Evolutionary conservation across 2,888 invertebrate genomes (phyloP).

Genomic region (Gymnosoma rotundatum): DNA sequence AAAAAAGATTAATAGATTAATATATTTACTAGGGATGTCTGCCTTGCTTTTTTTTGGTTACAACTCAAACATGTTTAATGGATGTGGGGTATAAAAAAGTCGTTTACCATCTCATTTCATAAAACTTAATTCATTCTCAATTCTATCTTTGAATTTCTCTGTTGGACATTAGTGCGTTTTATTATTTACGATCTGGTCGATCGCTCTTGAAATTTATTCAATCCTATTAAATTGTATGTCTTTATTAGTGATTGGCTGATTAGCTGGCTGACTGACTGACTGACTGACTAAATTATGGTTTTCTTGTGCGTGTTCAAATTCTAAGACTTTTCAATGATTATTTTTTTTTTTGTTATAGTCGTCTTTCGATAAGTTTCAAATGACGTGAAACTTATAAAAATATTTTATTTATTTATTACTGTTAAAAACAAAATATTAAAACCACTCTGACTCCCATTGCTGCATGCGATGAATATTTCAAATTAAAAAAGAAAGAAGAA

Average conservation of each 20-base stretch:
- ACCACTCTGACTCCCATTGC: background rate
- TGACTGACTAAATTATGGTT: background rate
- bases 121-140: too few species aligned
- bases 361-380: slow-evolving; percentile 58
- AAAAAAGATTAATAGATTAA: too few species aligned
- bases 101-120: background rate
- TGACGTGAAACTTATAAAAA: slow-evolving; percentile 61
- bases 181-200: slow-evolving; percentile 49
- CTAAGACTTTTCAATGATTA: slow-evolving; percentile 21
- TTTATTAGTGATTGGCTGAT: slow-evolving; percentile 67
- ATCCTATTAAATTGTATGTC: slow-evolving; percentile 67
- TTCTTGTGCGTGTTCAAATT: background rate
- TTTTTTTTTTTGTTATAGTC: slow-evolving; percentile 17
- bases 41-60: background rate
- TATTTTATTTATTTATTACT: slow-evolving; percentile 63
- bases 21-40: too few species aligned
- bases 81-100: background rate
- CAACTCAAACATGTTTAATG: background rate
- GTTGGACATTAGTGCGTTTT: slow-evolving; percentile 4
- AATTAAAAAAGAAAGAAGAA: background rate
- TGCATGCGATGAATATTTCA: slow-evolving; percentile 4
- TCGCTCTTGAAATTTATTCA: slow-evolving; percentile 53
- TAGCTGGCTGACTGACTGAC: slow-evolving; percentile 26
- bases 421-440: slow-evolving; percentile 49
- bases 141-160: slow-evolving; percentile 14